These are phyloP conservation scores for Formicarius rufipectus DNA, from an alignment of 2,113 vertebrate genomes.

Conservation along the genomic window DNA sequence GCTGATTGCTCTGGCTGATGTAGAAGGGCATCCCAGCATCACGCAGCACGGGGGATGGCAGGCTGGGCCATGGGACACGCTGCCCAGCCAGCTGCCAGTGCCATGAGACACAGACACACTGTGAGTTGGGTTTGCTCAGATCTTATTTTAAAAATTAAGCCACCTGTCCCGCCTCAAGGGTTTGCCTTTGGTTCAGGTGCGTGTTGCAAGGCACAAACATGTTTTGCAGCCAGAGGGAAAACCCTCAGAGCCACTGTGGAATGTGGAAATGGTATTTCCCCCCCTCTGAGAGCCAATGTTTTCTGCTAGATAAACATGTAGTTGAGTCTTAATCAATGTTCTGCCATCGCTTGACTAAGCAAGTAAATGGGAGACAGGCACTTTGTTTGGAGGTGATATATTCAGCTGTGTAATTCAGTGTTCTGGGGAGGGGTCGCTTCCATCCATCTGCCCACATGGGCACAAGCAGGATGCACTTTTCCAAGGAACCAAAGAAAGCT, in stretches of 20 bases:
- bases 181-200: not conserved
- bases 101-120: not conserved
- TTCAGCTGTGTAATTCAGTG: not conserved
- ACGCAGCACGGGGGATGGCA: not conserved
- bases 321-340: not conserved
- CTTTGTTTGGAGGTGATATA: not conserved
- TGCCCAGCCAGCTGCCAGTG: not conserved
- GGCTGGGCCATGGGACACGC: rapidly evolving
- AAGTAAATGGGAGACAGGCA: not conserved
- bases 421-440: not conserved
- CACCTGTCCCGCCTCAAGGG: not conserved
- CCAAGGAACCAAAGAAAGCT: not conserved
- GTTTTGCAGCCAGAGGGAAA: not conserved
- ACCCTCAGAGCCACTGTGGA: not conserved
- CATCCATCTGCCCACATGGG: not conserved
- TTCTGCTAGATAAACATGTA: not conserved
- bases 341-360: not conserved
- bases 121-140: not conserved
- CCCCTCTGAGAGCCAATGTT: not conserved
- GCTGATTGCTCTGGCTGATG: rapidly evolving
- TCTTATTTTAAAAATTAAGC: not conserved
- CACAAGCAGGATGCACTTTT: not conserved
- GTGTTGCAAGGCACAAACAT: not conserved
- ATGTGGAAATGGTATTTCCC: not conserved
- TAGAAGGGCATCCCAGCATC: not conserved